Evolutionary conservation across 2,888 invertebrate genomes (phyloP).

Genomic region (Strigamia crassipes): DNA sequence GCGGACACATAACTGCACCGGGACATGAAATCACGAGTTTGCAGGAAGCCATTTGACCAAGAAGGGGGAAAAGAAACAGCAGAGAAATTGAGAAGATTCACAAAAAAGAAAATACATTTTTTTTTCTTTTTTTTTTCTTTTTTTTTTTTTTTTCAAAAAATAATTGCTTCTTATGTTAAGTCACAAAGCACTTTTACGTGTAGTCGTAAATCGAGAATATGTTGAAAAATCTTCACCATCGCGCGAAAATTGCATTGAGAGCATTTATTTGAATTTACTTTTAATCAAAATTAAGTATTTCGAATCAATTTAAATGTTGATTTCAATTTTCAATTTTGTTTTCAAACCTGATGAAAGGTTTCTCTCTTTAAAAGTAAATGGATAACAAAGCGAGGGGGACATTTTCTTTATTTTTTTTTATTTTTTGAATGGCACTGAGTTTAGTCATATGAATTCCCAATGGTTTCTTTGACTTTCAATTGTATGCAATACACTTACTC

Average conservation of each 20-base stretch:
- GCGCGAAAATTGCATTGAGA: background rate
- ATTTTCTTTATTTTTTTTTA: background rate
- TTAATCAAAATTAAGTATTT: background rate
- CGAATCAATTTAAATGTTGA: constrained; percentile 5
- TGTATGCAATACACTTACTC: constrained; percentile 42
- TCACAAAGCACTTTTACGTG: constrained; percentile 24
- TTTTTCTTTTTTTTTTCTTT: background rate
- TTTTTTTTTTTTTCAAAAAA: background rate
- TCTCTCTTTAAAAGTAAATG: background rate
- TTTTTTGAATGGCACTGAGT: constrained; percentile 24
- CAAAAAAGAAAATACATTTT: constrained; percentile 14
- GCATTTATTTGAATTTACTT: constrained; percentile 6
- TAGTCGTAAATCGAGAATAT: constrained; percentile 37
- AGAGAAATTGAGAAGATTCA: constrained; percentile 36
- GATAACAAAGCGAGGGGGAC: background rate
- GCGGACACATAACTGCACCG: constrained; percentile 40
- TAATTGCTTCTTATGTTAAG: constrained; percentile 33
- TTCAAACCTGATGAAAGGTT: constrained; percentile 35
- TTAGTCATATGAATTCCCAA: constrained; percentile 42
- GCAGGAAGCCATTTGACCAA: constrained; percentile 40
- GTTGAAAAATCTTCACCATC: constrained; percentile 6
- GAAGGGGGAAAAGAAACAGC: constrained; percentile 29
- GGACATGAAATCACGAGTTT: constrained; percentile 40
- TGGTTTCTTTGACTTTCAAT: constrained; percentile 40
- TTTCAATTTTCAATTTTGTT: constrained; percentile 3